Evolutionary conservation across 2,888 invertebrate genomes (phyloP), one percentile per base, ranked within the genome.

Genomic region (Epirrita christyi): DNA sequence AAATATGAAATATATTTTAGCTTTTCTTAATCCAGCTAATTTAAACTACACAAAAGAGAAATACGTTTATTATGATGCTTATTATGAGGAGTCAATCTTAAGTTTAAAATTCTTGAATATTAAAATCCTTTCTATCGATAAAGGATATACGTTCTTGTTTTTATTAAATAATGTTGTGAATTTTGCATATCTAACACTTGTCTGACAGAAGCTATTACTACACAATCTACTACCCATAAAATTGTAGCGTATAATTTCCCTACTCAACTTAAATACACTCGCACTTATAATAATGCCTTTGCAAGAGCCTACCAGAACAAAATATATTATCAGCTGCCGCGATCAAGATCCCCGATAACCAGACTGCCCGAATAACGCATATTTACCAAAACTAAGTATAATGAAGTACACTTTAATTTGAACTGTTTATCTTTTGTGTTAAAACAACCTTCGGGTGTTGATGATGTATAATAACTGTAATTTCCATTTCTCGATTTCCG

Each of bases 341-440:
- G 76, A 89, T 88, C 89, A 68, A 61, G 89, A 90, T 89, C 79
- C 65, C 59, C 61, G 91, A 91, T 91, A 90, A 85, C 80, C 67
- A 80, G 63, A 21, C 21, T 21, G 70, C 85, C 85, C 80, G 84
- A 88, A 87, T 83, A 86, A 84, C 80, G 82, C 81, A 72, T 85
- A 87, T 88, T 85, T 85, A 83, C 78, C 78, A 85, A 88, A 89
- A 85, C 76, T 83, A 87, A 80, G 69, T 80, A 85, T 86, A 89
- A 89, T 87, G 84, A 87, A 84, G 78, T 75, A 84, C 84, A 85
- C 84, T 79, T 90, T 90, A 90, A 90, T 90, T 87, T 77, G 71
- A 79, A 77, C 80, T 87, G 85, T 90, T 92, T 91, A 91, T 91
- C 88, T 91, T 89, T 90, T 85, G 86, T 84, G 81, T 88, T 86